Base-by-base conservation (phyloP, 2,113 vertebrate genomes). In the Rostratula benghalensis region DNA sequence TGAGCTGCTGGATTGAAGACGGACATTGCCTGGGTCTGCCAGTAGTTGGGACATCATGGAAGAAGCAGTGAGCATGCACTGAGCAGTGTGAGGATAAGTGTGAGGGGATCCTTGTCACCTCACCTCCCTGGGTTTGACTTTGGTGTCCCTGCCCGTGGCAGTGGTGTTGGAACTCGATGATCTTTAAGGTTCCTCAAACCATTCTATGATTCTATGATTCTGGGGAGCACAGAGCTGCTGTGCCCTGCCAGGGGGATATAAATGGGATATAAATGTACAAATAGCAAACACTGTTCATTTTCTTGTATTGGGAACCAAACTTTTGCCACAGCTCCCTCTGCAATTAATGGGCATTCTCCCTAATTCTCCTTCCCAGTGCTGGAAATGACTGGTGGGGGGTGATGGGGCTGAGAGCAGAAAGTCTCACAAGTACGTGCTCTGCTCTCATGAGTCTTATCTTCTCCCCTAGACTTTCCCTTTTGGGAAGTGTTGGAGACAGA, bases 61-160 rank as follows among this genome's bases (percentile, higher is more conserved):
- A 56, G 54, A 80, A 35, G 16, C 0, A 6, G 15, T 28, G 63
- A 73, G 21, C 4, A 1, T 8, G 18, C 45, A 31, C 1, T 10
- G 27, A n/a, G 18, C 23, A 28, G 23, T 28, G n/a, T 68, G 30
- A 69, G 28, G 46, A 24, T 4, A 15, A 7, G 3, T 12, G 14
- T 3, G 48, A 91, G 33, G 24, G 28, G 13, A 61, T 74, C 33
- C 30, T 81, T 16, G 39, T 30, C 45, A 74, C 6, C 5, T 22
- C 11, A 19, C 7, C 11, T 25, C 5, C 43, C n/a, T 1, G 0
- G 20, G 18, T 28, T 41, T 88, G 50, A 50, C 41, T 57, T 53
- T 5, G 14, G 25, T 53, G 51, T 16, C 14, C 51, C 51, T 53
- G 9, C 25, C 27, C 51, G 30, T 54, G 16, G 51, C 51, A 30